These are phyloP conservation scores for Pantherophis alleghaniensis DNA, from an alignment of 2,797 vertebrate genomes.

Conservation along the genomic window DNA sequence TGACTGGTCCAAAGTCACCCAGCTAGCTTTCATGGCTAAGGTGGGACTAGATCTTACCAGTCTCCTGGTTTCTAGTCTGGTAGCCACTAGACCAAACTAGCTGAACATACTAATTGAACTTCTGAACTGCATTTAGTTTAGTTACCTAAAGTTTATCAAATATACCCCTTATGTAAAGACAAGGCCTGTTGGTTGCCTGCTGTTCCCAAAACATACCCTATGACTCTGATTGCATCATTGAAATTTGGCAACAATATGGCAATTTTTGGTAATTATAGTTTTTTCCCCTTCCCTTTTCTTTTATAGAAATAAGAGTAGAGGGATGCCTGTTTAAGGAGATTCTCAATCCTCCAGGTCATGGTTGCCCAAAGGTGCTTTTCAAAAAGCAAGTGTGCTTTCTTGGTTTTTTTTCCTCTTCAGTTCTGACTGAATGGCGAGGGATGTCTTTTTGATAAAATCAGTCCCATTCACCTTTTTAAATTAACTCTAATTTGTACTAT, in stretches of 20 bases:
- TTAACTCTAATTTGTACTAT: background rate
- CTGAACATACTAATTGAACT: background rate
- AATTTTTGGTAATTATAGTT: background rate
- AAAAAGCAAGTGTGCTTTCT: background rate
- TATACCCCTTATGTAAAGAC: background rate
- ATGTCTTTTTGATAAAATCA: background rate
- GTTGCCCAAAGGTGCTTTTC: background rate
- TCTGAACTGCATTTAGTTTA: background rate
- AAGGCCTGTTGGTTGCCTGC: background rate
- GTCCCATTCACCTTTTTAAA: background rate
- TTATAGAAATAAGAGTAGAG: background rate
- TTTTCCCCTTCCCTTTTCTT: background rate
- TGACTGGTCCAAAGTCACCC: background rate
- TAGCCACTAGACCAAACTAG: background rate
- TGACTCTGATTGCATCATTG: background rate
- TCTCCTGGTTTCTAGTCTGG: background rate
- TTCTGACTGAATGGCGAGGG: background rate
- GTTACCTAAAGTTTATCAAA: background rate
- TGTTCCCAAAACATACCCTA: background rate
- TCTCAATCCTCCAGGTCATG: background rate
- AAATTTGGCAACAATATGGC: background rate
- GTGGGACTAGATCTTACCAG: background rate
- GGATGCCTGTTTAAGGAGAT: background rate
- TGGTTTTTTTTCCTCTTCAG: background rate
- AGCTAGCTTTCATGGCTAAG: background rate